These are phyloP conservation scores for Iselma pallidipennis DNA, from an alignment of 2,888 invertebrate genomes.

Conservation along the genomic window DNA sequence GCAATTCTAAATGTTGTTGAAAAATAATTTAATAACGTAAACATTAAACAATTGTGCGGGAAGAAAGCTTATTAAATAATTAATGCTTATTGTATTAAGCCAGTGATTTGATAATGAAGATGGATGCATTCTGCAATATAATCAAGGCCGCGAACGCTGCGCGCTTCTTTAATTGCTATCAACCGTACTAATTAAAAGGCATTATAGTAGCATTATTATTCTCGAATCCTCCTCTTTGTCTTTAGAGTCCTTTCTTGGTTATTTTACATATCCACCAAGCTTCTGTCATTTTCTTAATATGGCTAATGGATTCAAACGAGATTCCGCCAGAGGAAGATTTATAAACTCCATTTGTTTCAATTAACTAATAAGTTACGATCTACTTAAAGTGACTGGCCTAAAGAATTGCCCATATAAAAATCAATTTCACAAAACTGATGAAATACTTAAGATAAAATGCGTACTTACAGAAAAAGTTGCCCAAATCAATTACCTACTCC, in stretches of 20 bases:
- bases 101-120: constrained; percentile 47
- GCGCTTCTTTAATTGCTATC: constrained; percentile 49
- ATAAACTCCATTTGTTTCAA: constrained; percentile 25
- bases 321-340: constrained; percentile 22
- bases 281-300: constrained; percentile 27
- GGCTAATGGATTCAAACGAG: constrained; percentile 24
- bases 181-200: constrained; percentile 48
- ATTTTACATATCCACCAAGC: constrained; percentile 26
- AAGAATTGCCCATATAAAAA: not conserved
- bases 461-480: too few species aligned
- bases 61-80: constrained; percentile 32
- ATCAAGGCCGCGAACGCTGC: constrained; percentile 31
- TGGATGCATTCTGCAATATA: constrained; percentile 47
- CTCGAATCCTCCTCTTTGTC: constrained; percentile 13
- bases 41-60: not conserved
- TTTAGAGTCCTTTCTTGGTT: constrained; percentile 9
- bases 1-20: too few species aligned
- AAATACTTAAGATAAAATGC: too few species aligned
- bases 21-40: too few species aligned
- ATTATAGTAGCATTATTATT: constrained; percentile 33
- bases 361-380: constrained; percentile 17
- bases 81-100: constrained; percentile 42
- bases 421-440: not conserved
- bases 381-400: not conserved
- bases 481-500: too few species aligned